Evolutionary conservation across 2,797 vertebrate genomes (phyloP).

Genomic region (Chaunax sp.): DNA sequence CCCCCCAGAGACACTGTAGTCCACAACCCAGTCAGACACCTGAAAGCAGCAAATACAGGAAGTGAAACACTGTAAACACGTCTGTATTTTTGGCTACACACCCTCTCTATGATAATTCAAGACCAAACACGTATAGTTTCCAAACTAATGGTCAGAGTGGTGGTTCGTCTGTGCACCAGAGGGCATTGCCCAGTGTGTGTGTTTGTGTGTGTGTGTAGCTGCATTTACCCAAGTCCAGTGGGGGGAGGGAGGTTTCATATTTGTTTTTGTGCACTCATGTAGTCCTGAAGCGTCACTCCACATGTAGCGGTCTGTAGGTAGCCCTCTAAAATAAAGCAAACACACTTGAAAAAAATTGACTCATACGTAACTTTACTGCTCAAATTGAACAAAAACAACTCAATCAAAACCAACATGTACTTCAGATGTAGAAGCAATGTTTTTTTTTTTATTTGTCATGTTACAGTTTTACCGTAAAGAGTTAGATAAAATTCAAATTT

Average conservation of each 20-base stretch:
- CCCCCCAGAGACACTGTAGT: constrained; percentile 89
- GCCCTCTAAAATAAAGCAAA: constrained; percentile 83
- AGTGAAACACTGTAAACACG: constrained; percentile 14
- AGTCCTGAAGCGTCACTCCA: constrained; percentile 96
- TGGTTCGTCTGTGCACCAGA: too few species aligned
- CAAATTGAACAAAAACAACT: background rate
- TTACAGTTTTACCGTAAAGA: background rate
- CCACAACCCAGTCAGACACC: constrained; percentile 94
- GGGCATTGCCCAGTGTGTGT: too few species aligned
- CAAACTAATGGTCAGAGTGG: background rate
- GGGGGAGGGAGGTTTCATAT: constrained; percentile 91
- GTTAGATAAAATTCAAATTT: background rate
- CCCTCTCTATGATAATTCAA: too few species aligned
- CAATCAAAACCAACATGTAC: background rate
- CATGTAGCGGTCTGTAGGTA: constrained; percentile 97
- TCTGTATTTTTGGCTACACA: constrained; percentile 1
- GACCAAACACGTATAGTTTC: constrained; percentile 14
- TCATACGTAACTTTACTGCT: background rate
- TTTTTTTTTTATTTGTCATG: background rate
- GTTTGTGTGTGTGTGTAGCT: constrained; percentile 2
- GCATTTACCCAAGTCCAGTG: constrained; percentile 94
- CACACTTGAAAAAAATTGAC: background rate
- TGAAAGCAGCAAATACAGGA: constrained; percentile 61
- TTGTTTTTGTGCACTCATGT: constrained; percentile 92
- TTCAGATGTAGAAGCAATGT: background rate